Conservation (phyloP, 2,888 invertebrate genomes). For the Leptinotarsa haldemani region DNA sequence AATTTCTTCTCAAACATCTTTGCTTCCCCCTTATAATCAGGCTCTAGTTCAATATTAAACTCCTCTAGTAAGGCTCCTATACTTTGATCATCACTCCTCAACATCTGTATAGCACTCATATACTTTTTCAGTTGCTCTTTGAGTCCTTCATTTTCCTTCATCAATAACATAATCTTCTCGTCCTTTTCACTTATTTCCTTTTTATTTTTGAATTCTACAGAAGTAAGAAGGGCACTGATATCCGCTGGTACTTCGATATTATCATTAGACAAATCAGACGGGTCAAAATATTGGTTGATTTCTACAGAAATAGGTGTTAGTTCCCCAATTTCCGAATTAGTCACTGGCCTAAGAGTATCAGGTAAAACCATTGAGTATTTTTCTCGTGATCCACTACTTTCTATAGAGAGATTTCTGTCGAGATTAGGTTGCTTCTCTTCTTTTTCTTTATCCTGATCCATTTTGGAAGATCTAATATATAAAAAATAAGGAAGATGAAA, state of each 20-base stretch:
- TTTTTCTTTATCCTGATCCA: conserved; percentile 24
- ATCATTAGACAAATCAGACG: conserved; percentile 58
- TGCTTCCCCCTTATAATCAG: conserved; percentile 75
- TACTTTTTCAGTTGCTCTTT: conserved; percentile 89
- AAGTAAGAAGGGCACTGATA: conserved; percentile 61
- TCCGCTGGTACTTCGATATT: conserved; percentile 62
- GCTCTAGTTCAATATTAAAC: conserved; percentile 60
- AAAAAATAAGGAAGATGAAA: not conserved
- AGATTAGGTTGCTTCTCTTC: conserved; percentile 22
- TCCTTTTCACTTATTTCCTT: conserved; percentile 58
- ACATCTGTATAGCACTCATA: conserved; percentile 88
- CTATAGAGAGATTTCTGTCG: conserved; percentile 57
- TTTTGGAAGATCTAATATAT: conserved; percentile 11
- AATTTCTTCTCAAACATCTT: conserved; percentile 86
- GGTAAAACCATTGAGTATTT: conserved; percentile 54
- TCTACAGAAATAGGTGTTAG: conserved; percentile 66
- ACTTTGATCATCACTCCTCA: conserved; percentile 69
- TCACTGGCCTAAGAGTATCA: conserved; percentile 66
- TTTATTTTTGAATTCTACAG: conserved; percentile 61
- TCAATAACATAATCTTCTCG: conserved; percentile 58
- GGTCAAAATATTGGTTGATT: conserved; percentile 55
- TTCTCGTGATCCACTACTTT: conserved; percentile 60
- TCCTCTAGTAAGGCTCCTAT: conserved; percentile 59
- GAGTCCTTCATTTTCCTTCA: conserved; percentile 82
- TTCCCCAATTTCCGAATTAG: conserved; percentile 65